Conservation (phyloP, 1,140 invertebrate species). For the Aphaenogaster floridana region DNA sequence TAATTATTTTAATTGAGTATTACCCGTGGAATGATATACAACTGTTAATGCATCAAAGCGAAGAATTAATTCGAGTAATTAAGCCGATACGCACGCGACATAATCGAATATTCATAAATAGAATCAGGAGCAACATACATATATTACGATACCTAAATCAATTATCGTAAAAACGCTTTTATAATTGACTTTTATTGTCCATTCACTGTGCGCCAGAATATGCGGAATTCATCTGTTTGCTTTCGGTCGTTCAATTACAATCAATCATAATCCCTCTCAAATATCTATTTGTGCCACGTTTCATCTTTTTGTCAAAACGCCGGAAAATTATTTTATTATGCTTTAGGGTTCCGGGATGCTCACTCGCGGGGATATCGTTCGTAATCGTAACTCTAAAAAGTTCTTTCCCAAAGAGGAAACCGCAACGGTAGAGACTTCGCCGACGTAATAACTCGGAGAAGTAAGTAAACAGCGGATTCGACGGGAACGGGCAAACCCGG, state of each 20-base stretch:
- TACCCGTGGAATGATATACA: constrained; percentile 47
- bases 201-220: neutral
- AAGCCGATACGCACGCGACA: constrained; percentile 44
- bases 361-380: neutral
- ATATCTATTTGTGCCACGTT: neutral
- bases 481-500: constrained; percentile 55
- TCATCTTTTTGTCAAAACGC: neutral
- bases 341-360: neutral
- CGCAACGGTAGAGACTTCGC: neutral
- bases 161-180: constrained; percentile 43
- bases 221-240: neutral
- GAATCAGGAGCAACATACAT: constrained; percentile 1
- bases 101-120: constrained; percentile 52
- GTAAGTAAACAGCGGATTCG: constrained; percentile 58
- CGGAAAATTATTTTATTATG: constrained; percentile 8
- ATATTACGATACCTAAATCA: constrained; percentile 22
- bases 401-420: neutral
- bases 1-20: constrained; percentile 63
- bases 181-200: constrained; percentile 32
- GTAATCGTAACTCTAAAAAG: constrained; percentile 22
- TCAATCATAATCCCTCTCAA: constrained; percentile 22
- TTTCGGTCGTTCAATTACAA: neutral
- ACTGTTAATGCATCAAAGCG: constrained; percentile 61
- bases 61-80: constrained; percentile 62
- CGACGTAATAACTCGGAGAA: constrained; percentile 40